Percentiles rank a stretch among this genome's conserved stretches.
These are phyloP conservation scores for Creontiades dilutus DNA, from an alignment of 2,888 invertebrate species.

Conservation along the genomic window DNA sequence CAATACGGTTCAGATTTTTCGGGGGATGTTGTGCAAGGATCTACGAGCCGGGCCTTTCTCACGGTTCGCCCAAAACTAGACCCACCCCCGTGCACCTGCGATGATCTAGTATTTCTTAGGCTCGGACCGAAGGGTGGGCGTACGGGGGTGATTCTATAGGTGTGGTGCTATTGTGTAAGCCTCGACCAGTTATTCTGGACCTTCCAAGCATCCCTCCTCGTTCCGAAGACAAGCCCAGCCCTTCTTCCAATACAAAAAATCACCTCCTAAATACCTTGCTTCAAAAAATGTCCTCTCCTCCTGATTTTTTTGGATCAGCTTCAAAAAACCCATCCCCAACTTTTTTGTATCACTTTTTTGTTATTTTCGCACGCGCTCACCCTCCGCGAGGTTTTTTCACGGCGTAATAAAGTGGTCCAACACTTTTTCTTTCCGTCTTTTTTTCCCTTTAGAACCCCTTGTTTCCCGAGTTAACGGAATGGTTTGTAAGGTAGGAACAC, in stretches of 20 bases:
- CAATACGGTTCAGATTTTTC: slow-evolving; percentile 42
- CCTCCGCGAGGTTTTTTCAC: slow-evolving; percentile 45
- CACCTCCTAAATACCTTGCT: neutral
- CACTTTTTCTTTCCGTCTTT: slow-evolving; percentile 75
- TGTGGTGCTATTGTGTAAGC: slow-evolving; percentile 41
- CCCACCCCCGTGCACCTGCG: slow-evolving; percentile 39
- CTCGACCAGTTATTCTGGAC: slow-evolving; percentile 31
- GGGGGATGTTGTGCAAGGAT: slow-evolving; percentile 57
- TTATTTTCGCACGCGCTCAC: neutral
- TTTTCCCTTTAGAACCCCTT: slow-evolving; percentile 76
- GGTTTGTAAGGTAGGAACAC: slow-evolving; percentile 1
- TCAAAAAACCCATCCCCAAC: neutral
- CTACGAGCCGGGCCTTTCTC: slow-evolving; percentile 28
- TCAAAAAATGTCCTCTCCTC: neutral
- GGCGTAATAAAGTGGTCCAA: slow-evolving; percentile 76
- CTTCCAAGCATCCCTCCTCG: neutral
- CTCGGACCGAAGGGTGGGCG: neutral
- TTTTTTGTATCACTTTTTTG: neutral
- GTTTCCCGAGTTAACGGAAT: slow-evolving; percentile 20
- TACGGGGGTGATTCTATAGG: slow-evolving; percentile 39
- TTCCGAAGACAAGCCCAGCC: neutral
- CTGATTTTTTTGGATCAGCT: neutral
- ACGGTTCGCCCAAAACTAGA: slow-evolving; percentile 45
- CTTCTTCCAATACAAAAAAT: slow-evolving; percentile 10
- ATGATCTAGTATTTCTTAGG: slow-evolving; percentile 56